Evolutionary conservation across 30 jellyfish, hydroid and myxozoan genomes (phyloP).

Genomic region (Aurelia coerulea): DNA sequence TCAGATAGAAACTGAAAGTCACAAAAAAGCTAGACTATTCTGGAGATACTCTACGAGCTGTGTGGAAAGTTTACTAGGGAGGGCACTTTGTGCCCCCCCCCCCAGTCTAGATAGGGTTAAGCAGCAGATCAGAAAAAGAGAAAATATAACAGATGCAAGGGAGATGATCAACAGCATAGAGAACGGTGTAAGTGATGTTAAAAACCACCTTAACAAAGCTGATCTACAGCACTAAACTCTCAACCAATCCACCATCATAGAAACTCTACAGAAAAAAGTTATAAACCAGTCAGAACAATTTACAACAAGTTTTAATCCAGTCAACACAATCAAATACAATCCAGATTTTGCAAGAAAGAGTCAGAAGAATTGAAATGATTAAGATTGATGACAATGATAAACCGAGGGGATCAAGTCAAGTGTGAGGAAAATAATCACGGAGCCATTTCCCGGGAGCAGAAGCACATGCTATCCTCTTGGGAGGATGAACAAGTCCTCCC

Average conservation of each 20-base stretch:
- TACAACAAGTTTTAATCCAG: too few relatives aligned
- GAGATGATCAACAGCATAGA: slow-evolving; percentile 1
- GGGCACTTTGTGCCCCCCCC: too few relatives aligned
- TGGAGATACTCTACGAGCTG: too few relatives aligned
- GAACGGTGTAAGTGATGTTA: not conserved
- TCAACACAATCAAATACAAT: not conserved
- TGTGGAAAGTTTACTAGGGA: too few relatives aligned
- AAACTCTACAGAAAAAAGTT: slow-evolving; percentile 12
- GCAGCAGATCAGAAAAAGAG: slow-evolving; percentile 10
- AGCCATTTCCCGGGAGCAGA: slow-evolving; percentile 7
- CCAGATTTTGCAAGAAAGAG: too few relatives aligned
- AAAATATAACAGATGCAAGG: not conserved
- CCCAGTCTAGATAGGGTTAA: not conserved
- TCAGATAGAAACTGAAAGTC: too few relatives aligned
- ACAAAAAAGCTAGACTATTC: too few relatives aligned
- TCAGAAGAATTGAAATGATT: too few relatives aligned
- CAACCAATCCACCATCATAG: slow-evolving; percentile 17
- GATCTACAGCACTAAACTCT: slow-evolving; percentile 1
- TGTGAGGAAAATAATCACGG: slow-evolving; percentile 2
- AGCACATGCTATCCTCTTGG: not conserved
- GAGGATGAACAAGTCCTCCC: too few relatives aligned
- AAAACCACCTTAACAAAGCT: slow-evolving; percentile 16
- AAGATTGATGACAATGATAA: not conserved
- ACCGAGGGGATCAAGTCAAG: slow-evolving; percentile 13
- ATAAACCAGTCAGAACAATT: slow-evolving; percentile 10